A percentile compares a stretch with the other conserved stretches of the same genome.
phyloP scores from a whole-genome alignment of 2,113 vertebrate species.

The Caracal caracal region DNA sequence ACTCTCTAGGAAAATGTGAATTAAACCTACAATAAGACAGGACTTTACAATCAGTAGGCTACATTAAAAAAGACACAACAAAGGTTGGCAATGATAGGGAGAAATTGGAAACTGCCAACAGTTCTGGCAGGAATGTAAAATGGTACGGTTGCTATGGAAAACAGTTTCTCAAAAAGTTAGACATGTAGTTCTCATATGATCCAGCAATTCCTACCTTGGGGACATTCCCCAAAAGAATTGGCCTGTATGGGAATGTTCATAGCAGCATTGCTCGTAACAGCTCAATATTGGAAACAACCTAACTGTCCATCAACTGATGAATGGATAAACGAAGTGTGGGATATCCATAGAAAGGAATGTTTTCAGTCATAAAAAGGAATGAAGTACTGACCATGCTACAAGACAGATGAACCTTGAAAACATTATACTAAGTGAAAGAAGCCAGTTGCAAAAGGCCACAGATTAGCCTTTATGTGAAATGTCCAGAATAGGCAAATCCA shows the following conservation, averaged over 20 bases:
- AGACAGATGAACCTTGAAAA: conserved; percentile 1
- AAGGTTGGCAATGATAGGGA: not conserved
- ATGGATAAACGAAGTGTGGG: conserved; percentile 10
- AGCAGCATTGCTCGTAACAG: not conserved
- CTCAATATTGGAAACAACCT: not conserved
- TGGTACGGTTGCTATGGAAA: not conserved
- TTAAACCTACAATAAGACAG: not conserved
- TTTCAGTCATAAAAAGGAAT: not conserved
- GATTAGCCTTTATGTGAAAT: not conserved
- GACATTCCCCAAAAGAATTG: not conserved
- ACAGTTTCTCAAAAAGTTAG: not conserved
- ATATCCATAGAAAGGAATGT: not conserved
- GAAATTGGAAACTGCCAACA: not conserved
- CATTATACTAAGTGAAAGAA: not conserved
- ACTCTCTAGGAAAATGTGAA: not conserved
- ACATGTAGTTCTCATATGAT: not conserved
- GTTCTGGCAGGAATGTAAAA: not conserved
- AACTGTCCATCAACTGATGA: not conserved
- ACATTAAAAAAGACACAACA: not conserved
- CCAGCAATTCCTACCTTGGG: not conserved
- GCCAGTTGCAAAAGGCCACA: not conserved
- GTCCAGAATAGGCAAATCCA: not conserved
- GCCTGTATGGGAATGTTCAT: not conserved
- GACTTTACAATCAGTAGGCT: not conserved
- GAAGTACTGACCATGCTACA: not conserved